Evolutionary conservation across 2,113 vertebrate species (phyloP).

Genomic region (Onychorhynchus coronatus): DNA sequence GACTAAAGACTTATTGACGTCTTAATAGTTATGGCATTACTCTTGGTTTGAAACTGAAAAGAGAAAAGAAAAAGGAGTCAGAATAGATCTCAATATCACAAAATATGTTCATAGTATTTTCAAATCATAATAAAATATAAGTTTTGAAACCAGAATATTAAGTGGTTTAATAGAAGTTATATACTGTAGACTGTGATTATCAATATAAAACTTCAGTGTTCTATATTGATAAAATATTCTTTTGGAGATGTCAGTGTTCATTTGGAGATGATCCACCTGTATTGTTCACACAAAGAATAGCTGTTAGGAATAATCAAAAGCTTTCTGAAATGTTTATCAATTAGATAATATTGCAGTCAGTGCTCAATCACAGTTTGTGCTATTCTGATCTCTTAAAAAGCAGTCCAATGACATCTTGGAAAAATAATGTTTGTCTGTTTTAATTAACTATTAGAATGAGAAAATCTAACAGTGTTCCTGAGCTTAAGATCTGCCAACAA

Average conservation of each 20-base stretch:
- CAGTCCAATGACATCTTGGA: neutral
- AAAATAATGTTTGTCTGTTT: neutral
- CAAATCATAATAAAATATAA: neutral
- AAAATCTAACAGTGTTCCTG: neutral
- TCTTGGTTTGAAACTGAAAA: neutral
- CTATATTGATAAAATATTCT: neutral
- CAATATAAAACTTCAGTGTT: neutral
- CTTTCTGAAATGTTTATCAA: neutral
- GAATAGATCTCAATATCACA: neutral
- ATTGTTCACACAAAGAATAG: neutral
- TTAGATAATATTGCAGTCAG: neutral
- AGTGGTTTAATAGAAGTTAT: neutral
- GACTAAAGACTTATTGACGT: neutral
- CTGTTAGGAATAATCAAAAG: neutral
- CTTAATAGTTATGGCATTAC: neutral
- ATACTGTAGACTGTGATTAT: neutral
- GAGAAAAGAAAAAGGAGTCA: neutral
- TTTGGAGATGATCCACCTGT: neutral
- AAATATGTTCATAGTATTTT: neutral
- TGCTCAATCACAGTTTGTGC: neutral
- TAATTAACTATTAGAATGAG: constrained; percentile 2
- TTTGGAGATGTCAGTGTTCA: neutral
- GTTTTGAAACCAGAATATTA: neutral
- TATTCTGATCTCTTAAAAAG: neutral
- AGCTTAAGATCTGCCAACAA: constrained; percentile 25